Evolutionary conservation across 2,888 invertebrate species (phyloP), one percentile per base, ranked within the genome.

Genomic region (Drosophila atripex): DNA sequence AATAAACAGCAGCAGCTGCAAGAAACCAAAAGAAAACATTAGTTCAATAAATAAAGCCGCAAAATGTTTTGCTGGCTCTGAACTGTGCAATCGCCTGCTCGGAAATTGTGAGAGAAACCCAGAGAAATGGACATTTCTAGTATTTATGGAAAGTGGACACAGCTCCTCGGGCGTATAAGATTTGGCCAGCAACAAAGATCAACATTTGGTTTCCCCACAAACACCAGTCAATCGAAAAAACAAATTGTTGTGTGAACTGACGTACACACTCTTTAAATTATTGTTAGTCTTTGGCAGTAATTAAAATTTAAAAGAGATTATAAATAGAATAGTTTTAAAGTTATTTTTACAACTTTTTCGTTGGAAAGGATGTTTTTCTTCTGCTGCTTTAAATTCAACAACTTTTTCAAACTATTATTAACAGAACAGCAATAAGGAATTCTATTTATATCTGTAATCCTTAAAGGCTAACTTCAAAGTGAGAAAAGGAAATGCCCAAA

Each of bases 11-110:
- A 41, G 39, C 39, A 41, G 39, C 39, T 41, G 39, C 53, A 30
- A 51, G 50, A 61, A 54, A 45, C 47, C 58, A 61, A 61, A 23
- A 41, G 50, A 53, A 70, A 61, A 60, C 70, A 70, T 70, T 70
- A 69, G 61, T 46, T 39, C 69, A 54, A 70, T 70, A 70, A 70
- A 61, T 70, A 70, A 60, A 50, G 56, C 66, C 66, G 45, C 66
- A 43, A 56, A 55, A 50, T 43, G 56, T 56, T 35, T 35, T 21
- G 66, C 43, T 49, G 25, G 39, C 23, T 21, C 21, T n/a, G 35
- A 21, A 38, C 56, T 56, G 38, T 58, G 58, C 60, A 61, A 49
- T 66, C 43, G 35, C 47, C 23, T n/a, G 8, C 35, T 41, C 47
- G 65, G 65, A 49, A 66, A 56, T 52, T 38, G 64, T 39, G 46